These are phyloP conservation scores for Strix occidentalis DNA, from an alignment of 2,797 vertebrate genomes.

Conservation along the genomic window DNA sequence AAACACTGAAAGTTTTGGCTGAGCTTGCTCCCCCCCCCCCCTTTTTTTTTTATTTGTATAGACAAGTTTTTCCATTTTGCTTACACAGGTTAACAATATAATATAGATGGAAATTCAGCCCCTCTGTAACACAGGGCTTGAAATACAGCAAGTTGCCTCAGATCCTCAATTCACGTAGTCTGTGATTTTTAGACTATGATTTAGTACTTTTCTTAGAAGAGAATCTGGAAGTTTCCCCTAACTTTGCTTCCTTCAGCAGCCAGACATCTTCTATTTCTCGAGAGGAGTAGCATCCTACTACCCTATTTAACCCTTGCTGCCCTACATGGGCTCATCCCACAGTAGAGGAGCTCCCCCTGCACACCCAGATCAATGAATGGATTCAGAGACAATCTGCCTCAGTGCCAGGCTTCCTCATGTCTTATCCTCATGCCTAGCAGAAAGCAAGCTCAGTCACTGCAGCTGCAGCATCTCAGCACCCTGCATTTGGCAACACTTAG, in stretches of 20 bases:
- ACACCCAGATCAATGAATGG: accelerated
- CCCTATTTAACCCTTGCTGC: neutral
- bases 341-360: neutral
- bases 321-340: accelerated
- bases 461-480: neutral
- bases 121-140: neutral
- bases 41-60: neutral
- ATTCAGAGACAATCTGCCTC: neutral
- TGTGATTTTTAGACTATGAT: neutral
- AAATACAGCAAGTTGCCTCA: neutral
- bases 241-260: neutral
- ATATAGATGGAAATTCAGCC: neutral
- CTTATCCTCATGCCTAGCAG: accelerated
- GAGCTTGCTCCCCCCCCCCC: accelerated
- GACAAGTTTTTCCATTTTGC: neutral
- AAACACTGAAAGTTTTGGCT: conserved; percentile 14
- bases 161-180: neutral
- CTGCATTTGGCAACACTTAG: neutral
- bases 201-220: neutral
- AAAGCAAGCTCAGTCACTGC: neutral
- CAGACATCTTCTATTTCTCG: neutral
- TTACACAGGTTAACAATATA: neutral
- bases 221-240: neutral
- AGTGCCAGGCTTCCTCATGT: neutral
- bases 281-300: neutral